phyloP scores from a whole-genome alignment of 2,888 invertebrate species.

The Acrobeloides nanus region DNA sequence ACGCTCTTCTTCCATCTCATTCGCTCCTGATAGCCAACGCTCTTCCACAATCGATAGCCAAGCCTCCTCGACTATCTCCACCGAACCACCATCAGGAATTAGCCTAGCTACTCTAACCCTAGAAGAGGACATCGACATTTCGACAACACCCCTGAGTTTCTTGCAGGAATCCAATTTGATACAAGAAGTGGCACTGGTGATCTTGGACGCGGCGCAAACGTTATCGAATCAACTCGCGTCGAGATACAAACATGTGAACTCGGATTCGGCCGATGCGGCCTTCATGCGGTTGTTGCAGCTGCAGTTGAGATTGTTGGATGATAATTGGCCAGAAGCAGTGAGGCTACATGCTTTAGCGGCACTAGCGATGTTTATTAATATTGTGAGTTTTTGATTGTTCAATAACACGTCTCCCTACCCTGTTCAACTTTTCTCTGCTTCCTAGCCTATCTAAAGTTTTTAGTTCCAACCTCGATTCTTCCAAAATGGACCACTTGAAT shows the following conservation, averaged over 20 bases:
- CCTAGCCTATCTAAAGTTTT: constrained; percentile 7
- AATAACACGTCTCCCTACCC: no score
- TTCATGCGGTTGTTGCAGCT: constrained; percentile 77
- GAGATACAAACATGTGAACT: constrained; percentile 6
- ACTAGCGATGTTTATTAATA: constrained; percentile 80
- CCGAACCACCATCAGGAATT: neutral
- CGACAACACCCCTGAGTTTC: constrained; percentile 13
- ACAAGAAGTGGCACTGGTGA: constrained; percentile 76
- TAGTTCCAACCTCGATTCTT: constrained; percentile 41
- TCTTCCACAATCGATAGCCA: constrained; percentile 14
- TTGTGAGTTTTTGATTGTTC: constrained; percentile 54
- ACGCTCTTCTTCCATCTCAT: constrained; percentile 7
- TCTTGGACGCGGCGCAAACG: constrained; percentile 67
- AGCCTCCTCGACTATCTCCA: constrained; percentile 8
- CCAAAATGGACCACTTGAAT: constrained; percentile 40
- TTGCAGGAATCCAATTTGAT: constrained; percentile 29
- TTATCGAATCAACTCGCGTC: constrained; percentile 40
- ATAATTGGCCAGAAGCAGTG: constrained; percentile 80
- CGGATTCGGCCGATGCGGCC: constrained; percentile 29
- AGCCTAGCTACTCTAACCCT: neutral
- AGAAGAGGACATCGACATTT: constrained; percentile 6
- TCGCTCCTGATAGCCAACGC: constrained; percentile 5
- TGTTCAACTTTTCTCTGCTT: no score
- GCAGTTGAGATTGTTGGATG: constrained; percentile 75
- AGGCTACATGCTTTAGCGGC: constrained; percentile 86